These are phyloP conservation scores for Nomada hirtipes DNA, from an alignment of 2,888 invertebrate species.

Conservation along the genomic window DNA sequence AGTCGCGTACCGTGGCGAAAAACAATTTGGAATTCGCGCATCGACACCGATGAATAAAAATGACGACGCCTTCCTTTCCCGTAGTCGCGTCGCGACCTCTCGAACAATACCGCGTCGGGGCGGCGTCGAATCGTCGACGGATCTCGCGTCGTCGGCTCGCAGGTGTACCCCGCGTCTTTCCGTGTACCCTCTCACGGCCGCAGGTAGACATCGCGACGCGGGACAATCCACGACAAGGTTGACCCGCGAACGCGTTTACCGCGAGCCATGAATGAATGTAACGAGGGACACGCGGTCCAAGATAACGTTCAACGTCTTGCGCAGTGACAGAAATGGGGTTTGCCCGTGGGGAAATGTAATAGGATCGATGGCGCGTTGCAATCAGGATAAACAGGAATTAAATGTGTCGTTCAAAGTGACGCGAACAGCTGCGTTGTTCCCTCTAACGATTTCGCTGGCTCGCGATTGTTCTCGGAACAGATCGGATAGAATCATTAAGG, in stretches of 20 bases:
- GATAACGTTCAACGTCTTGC: conserved; percentile 28
- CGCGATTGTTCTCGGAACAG: not conserved
- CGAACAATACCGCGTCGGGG: not conserved
- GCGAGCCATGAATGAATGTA: conserved; percentile 22
- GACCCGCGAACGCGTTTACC: not conserved
- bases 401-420: not conserved
- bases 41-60: conserved; percentile 26
- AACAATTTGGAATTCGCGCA: conserved; percentile 31
- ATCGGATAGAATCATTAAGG: not conserved
- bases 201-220: not conserved
- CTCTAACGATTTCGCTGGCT: not conserved
- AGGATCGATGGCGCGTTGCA: conserved; percentile 24
- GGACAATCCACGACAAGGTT: not conserved
- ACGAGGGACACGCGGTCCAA: conserved; percentile 20
- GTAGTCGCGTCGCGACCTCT: not conserved
- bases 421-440: not conserved
- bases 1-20: conserved; percentile 39
- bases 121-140: conserved; percentile 17
- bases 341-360: conserved; percentile 16
- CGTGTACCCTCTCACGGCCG: conserved; percentile 16
- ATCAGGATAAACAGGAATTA: conserved; percentile 19
- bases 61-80: not conserved
- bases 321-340: conserved; percentile 28
- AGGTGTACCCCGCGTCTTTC: conserved; percentile 15
- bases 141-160: not conserved